Conservation (phyloP, 1,140 invertebrate genomes). For the Wiebesia pumilae region DNA sequence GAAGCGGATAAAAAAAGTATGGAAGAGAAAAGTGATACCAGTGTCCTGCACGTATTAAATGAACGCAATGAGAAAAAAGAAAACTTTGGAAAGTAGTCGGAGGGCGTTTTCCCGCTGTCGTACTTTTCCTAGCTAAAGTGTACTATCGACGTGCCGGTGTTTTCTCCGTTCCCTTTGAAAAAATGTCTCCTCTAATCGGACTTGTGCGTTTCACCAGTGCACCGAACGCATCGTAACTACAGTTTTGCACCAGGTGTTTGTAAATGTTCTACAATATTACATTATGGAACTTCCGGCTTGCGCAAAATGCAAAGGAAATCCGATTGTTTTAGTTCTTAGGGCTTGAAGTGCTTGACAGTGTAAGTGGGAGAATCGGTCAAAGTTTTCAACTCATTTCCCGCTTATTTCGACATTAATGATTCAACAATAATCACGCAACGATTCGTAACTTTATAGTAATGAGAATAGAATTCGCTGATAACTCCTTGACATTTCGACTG, state of each 20-base stretch:
- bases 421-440: no score
- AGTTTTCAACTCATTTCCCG: not conserved
- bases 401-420: not conserved
- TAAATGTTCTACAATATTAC: not conserved
- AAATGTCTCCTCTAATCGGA: not conserved
- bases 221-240: not conserved
- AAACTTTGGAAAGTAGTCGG: not conserved
- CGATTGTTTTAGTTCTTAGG: not conserved
- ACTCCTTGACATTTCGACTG: no score
- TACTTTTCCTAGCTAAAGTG: not conserved
- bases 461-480: no score
- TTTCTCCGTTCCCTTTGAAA: not conserved
- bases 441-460: no score
- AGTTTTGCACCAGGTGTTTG: not conserved
- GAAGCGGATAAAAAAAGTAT: not conserved
- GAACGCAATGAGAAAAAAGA: conserved; percentile 1
- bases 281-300: conserved; percentile 9
- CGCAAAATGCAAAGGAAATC: not conserved
- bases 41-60: conserved; percentile 2
- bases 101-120: not conserved
- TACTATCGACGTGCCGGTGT: not conserved
- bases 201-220: not conserved
- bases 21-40: not conserved
- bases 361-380: not conserved
- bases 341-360: no score